Evolutionary conservation across 2,888 invertebrate genomes (phyloP).

Genomic region (Trisateles emortualis): DNA sequence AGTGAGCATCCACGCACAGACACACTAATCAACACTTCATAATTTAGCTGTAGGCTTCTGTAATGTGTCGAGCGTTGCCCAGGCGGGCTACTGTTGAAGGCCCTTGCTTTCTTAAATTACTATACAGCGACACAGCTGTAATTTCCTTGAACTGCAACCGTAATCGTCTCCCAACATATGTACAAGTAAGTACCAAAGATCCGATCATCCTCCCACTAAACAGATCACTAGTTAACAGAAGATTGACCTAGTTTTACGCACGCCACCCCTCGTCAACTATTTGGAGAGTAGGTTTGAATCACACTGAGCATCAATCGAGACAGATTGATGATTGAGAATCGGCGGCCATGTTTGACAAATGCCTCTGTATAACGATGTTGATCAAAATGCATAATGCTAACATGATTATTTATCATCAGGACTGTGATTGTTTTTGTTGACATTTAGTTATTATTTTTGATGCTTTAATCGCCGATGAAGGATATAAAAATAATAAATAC

Average conservation of each 20-base stretch:
- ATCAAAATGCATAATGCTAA: not conserved
- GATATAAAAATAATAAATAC: too few relatives aligned
- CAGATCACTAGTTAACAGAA: slow-evolving; percentile 26
- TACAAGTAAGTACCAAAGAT: not conserved
- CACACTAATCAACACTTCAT: too few relatives aligned
- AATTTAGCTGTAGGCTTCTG: too few relatives aligned
- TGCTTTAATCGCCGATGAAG: too few relatives aligned
- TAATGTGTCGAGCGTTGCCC: too few relatives aligned
- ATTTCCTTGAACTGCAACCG: not conserved
- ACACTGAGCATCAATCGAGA: slow-evolving; percentile 7
- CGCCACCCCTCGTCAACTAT: slow-evolving; percentile 16
- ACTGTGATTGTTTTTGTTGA: too few relatives aligned
- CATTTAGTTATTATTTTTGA: too few relatives aligned
- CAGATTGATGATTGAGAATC: not conserved
- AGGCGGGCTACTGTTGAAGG: too few relatives aligned
- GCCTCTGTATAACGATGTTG: not conserved
- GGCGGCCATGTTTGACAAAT: not conserved
- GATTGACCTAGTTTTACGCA: slow-evolving; percentile 36
- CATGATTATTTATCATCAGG: not conserved
- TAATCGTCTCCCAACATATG: not conserved
- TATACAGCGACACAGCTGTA: not conserved
- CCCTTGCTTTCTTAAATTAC: too few relatives aligned
- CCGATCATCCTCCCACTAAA: slow-evolving; percentile 9
- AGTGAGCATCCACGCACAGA: too few relatives aligned
- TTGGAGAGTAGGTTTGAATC: slow-evolving; percentile 19